Base-by-base conservation (phyloP, 1,140 invertebrate genomes). In the Aphis craccivora region DNA sequence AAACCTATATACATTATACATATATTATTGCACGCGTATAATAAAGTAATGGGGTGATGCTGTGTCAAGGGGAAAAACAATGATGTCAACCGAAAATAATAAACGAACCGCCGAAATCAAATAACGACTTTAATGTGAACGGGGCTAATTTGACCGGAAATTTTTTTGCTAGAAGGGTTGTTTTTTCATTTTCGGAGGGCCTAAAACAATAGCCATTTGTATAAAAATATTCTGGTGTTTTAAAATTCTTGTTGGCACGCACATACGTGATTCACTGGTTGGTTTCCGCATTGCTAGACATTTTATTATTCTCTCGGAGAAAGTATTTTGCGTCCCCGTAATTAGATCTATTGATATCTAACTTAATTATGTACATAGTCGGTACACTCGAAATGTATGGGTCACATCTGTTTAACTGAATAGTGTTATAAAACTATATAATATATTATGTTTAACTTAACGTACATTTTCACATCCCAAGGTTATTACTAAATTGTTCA, bases 211-310 rank as follows among this genome's bases (percentile, higher is more conserved):
- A 86, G 48, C 1, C 35, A 40, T 40, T 40, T 40, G 53, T 60
- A 60, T 14, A 90, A 90, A 60, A 40, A 92, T 84, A 53, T 83
- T 51, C 67, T 53, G 67, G 53, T 35, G 76, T 53, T 92, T 84
- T 40, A 51, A 84, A 93, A 55, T 93, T 86, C 9, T 55, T 51
- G 51, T 93, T 86, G 48, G 81, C 76, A 84, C 20, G n/a, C 20
- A 60, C 48, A 30, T n/a, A 89, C 8, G 11, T 43, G 48, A 89
- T 91, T 81, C 67, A 40, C 43, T 81, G 48, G 20, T 81, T 35
- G 91, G 81, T 93, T 93, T 93, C 91, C 91, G 91, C 91, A 93
- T 93, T 93, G 81, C 91, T 93, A 93, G 91, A 93, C 91, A 83
- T 93, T 92, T 83, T 51, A 81, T 91, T 92, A 92, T 93, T 48